Percentiles rank a stretch among this genome's conserved stretches.
Conservation (phyloP, 2,888 invertebrate genomes). For the Eilema caniola region DNA sequence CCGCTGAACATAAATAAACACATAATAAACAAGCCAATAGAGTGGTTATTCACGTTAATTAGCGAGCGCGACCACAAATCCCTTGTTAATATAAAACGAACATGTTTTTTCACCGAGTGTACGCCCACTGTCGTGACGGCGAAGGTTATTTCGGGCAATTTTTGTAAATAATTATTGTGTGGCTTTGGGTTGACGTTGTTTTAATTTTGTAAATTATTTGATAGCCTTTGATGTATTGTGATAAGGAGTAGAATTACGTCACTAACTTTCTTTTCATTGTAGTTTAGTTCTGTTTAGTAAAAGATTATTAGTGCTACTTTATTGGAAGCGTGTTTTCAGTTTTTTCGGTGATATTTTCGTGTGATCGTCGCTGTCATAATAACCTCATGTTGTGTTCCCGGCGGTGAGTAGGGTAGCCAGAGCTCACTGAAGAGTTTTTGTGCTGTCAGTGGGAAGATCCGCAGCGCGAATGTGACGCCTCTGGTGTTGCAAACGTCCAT, state of each 20-base stretch:
- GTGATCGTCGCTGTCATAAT: neutral
- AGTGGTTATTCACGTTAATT: conserved; percentile 59
- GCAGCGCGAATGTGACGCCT: no score
- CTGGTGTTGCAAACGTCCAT: no score
- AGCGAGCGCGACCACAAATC: conserved; percentile 48
- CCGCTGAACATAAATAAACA: conserved; percentile 51
- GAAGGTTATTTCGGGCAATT: conserved; percentile 26
- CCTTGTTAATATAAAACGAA: conserved; percentile 61
- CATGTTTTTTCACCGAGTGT: conserved; percentile 48
- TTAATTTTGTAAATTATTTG: conserved; percentile 24
- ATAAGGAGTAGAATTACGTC: conserved; percentile 17
- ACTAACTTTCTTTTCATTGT: conserved; percentile 3
- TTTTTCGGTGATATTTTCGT: neutral
- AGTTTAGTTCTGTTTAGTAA: conserved; percentile 1
- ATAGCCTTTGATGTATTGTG: conserved; percentile 23
- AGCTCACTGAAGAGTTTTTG: no score
- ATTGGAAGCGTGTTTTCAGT: neutral
- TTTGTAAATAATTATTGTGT: conserved; percentile 26
- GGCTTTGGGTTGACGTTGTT: conserved; percentile 21
- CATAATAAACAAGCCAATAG: conserved; percentile 58
- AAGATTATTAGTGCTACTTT: neutral
- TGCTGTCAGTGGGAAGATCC: no score
- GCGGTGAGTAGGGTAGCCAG: no score
- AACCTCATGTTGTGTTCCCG: no score
- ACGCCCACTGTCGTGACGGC: conserved; percentile 55